These are phyloP conservation scores for Festucalex cinctus DNA, from an alignment of 2,113 vertebrate species.

Conservation along the genomic window DNA sequence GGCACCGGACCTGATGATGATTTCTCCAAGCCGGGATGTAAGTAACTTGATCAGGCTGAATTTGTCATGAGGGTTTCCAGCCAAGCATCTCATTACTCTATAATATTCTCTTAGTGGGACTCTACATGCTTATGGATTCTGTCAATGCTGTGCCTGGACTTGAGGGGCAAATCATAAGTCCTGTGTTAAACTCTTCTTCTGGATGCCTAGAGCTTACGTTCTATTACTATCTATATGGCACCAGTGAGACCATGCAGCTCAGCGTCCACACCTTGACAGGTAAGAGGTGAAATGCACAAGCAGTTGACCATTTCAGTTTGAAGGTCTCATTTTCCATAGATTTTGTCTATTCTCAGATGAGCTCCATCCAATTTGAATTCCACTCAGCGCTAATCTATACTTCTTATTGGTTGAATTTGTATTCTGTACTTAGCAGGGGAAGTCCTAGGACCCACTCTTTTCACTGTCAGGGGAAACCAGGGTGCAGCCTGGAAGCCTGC, in stretches of 20 bases:
- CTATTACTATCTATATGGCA: slow-evolving; percentile 73
- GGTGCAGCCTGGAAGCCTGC: slow-evolving; percentile 66
- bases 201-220: slow-evolving; percentile 77
- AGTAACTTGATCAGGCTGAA: slow-evolving; percentile 10
- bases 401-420: background rate
- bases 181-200: slow-evolving; percentile 30
- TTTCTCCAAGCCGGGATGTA: slow-evolving; percentile 80
- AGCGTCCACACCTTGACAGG: slow-evolving; percentile 62
- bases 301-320: background rate
- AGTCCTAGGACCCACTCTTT: slow-evolving; percentile 52
- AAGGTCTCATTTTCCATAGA: background rate
- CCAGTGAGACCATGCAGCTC: slow-evolving; percentile 65
- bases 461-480: slow-evolving; percentile 63
- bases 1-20: slow-evolving; percentile 76
- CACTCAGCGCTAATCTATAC: background rate
- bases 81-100: background rate
- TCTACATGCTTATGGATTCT: slow-evolving; percentile 78
- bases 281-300: slow-evolving; percentile 29
- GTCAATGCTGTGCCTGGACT: background rate
- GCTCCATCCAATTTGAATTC: background rate
- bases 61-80: background rate
- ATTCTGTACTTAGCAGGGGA: slow-evolving; percentile 45
- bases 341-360: background rate
- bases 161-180: slow-evolving; percentile 67
- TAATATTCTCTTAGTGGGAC: slow-evolving; percentile 61